Evolutionary conservation across 2,888 invertebrate species (phyloP).

Genomic region (Beris morrisii): DNA sequence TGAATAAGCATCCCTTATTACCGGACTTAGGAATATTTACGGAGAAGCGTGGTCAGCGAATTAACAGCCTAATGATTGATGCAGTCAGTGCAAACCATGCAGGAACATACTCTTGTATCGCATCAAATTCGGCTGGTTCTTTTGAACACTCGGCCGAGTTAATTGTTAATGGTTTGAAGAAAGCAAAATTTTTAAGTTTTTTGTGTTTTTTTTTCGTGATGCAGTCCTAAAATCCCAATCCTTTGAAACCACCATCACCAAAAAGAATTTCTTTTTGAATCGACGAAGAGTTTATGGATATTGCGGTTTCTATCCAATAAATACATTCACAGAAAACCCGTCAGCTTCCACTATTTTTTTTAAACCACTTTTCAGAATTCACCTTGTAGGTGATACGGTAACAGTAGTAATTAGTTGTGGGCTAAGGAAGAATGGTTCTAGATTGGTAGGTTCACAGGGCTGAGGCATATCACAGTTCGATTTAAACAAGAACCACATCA

Average conservation of each 20-base stretch:
- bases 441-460: too few relatives aligned
- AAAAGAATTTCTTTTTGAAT: too few relatives aligned
- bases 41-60: constrained; percentile 58
- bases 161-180: constrained; percentile 69
- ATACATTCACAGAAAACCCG: too few relatives aligned
- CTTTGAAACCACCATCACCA: not conserved
- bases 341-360: too few relatives aligned
- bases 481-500: too few relatives aligned
- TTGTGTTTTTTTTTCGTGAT: not conserved
- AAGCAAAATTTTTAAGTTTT: not conserved
- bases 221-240: not conserved
- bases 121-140: constrained; percentile 71
- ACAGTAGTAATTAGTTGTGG: too few relatives aligned
- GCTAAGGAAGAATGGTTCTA: too few relatives aligned
- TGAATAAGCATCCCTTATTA: constrained; percentile 56
- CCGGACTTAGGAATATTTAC: constrained; percentile 61
- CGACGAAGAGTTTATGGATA: too few relatives aligned
- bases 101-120: constrained; percentile 76
- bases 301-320: too few relatives aligned
- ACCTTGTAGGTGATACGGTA: too few relatives aligned
- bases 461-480: too few relatives aligned
- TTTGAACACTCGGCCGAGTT: constrained; percentile 69
- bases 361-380: too few relatives aligned
- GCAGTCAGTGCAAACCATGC: constrained; percentile 67
- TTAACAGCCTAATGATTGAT: constrained; percentile 66